Evolutionary conservation across 2,113 vertebrate species (phyloP), one percentile per base, ranked within the genome.

Genomic region (Lophotis ruficrista): DNA sequence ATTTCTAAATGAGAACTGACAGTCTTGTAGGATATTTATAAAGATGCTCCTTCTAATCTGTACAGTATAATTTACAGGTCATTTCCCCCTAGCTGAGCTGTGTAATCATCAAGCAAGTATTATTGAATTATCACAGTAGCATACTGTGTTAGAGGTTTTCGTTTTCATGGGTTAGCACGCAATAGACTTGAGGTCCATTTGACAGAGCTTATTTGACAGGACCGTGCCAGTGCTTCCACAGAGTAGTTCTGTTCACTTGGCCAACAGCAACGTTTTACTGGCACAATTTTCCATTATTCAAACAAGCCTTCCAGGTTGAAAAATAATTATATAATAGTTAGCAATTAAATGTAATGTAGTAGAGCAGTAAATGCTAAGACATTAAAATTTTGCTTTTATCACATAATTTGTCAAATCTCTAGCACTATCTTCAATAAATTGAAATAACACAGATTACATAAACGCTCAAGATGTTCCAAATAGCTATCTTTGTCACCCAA

Each of bases 91-190:
- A 47, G 60, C 64, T 90, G 88, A 86, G 79, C 83, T 81, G 76
- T 81, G 82, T 83, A 86, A 95, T 83, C 90, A 91, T 69, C 62
- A 68, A 68, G 69, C 43, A 76, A 88, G 56, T 25, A 45, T 83
- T 95, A 89, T 4, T 83, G 88, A 93, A 92, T 96, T 90, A 94
- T 43, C 92, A 89, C 68, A 91, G 87, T 15, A 90, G 77, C 64
- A 60, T 10, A 41, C 45, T 9, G 3, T 3, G 79, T 80, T 78
- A 83, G 66, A 76, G 62, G 50, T 22, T 65, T 69, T 35, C 8
- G 2, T 78, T 93, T 25, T 61, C 83, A 68, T 28, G 47, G 62
- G 69, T 73, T 93, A 51, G 37, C 24, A 72, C 5, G 8, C 65
- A 64, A 33, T 3, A 58, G 25, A 87, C n/a, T 27, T 30, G 38